Evolutionary conservation across 1,140 invertebrate genomes (phyloP), one percentile per base, ranked within the genome.

Genomic region (Batillaria attramentaria): DNA sequence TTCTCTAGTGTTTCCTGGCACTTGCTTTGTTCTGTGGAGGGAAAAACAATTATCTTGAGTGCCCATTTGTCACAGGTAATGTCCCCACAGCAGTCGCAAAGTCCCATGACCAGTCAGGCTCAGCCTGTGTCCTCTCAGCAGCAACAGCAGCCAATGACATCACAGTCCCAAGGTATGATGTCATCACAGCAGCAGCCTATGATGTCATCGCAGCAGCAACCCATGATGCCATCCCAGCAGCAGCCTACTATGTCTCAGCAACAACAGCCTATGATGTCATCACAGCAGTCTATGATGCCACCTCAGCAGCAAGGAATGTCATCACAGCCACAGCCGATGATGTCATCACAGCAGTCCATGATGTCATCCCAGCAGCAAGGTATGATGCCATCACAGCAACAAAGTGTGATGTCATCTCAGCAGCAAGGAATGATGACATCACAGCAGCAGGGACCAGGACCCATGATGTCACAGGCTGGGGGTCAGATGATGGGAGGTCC

Each of bases 181-280:
- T 69, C 84, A 18, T 72, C 78, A 18, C 62, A 72, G 33, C 37
- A 77, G 24, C 57, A 62, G 24, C n/a, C n/a, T 1, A 24, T 10
- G 57, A 62, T 62, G 10, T 62, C 57, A n/a, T 31, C n/a, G 57
- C 24, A 13, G 24, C 57, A 62, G 57, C 57, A 10, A 62, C n/a
- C n/a, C 57, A 62, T 62, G 57, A 62, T 87, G 84, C 78, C 84
- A 72, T 74, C 80, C 74, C 87, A 42, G 76, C 84, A 84, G 42
- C 87, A 87, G 69, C 84, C 82, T 35, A 87, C 87, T 83, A 84
- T 84, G 83, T 70, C 79, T 69, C 88, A 69, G 77, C 86, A 86
- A 68, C 88, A 86, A 62, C 85, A 81, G 69, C 82, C 83, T 77
- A 84, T 81, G 78, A 80, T 81, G 80, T 76, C 54, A 16, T 68